Percentiles rank a stretch among this genome's conserved stretches.
phyloP scores from a whole-genome alignment of 2,113 vertebrate genomes.

The Centrocercus urophasianus region DNA sequence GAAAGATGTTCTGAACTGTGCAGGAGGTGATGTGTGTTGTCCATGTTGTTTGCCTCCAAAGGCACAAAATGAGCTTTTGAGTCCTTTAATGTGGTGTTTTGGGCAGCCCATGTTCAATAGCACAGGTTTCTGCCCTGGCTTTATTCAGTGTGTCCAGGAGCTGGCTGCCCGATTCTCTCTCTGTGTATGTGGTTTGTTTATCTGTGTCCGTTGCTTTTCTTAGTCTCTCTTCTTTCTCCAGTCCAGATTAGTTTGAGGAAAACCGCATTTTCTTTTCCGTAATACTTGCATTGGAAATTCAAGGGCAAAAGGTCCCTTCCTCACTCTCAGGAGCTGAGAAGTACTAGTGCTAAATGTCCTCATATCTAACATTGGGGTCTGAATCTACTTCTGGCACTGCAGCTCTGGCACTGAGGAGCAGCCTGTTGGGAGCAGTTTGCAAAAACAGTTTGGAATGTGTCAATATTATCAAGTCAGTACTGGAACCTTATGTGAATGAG shows the following conservation, averaged over 20 bases:
- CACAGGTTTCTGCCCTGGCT: neutral
- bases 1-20: neutral
- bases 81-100: neutral
- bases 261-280: neutral
- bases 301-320: neutral
- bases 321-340: neutral
- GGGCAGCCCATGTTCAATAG: neutral
- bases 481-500: conserved; percentile 33
- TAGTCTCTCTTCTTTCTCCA: neutral
- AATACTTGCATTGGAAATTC: neutral
- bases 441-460: neutral
- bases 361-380: neutral
- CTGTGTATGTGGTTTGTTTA: neutral
- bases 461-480: neutral
- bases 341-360: neutral
- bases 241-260: neutral
- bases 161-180: neutral
- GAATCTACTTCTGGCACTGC: neutral
- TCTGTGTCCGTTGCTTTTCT: neutral
- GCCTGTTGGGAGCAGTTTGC: neutral
- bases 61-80: neutral
- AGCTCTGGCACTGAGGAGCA: neutral
- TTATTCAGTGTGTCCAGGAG: neutral
- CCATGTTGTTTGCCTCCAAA: neutral
- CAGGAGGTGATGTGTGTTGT: neutral